phyloP scores from a whole-genome alignment of 2,113 vertebrate species.

The Probosciger aterrimus region DNA sequence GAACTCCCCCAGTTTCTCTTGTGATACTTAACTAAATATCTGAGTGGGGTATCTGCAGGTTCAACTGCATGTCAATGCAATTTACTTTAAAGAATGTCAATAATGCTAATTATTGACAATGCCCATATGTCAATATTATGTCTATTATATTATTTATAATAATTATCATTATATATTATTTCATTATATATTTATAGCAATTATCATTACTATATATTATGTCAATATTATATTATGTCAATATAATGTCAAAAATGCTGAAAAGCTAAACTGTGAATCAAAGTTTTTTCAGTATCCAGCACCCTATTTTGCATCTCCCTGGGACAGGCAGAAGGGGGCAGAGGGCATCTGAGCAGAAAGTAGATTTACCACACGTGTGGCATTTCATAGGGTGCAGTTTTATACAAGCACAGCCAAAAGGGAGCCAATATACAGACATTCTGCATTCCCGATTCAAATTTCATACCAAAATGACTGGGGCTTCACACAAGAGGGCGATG shows the following conservation, averaged over 20 bases:
- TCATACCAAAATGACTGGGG: neutral
- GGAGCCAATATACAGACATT: neutral
- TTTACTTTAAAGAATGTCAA: neutral
- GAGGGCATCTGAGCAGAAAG: neutral
- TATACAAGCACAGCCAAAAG: neutral
- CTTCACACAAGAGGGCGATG: slow-evolving; percentile 71
- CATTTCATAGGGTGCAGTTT: neutral
- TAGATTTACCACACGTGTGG: accelerated
- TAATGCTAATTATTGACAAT: neutral
- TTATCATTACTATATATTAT: neutral
- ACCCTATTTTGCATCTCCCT: neutral
- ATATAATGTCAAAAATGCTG: neutral
- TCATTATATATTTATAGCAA: neutral
- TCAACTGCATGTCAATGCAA: neutral
- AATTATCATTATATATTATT: neutral
- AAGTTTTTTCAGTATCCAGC: neutral
- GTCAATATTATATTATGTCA: neutral
- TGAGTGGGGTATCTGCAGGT: neutral
- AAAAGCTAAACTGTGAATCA: neutral
- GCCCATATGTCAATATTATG: neutral
- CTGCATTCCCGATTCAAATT: neutral
- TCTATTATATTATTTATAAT: neutral
- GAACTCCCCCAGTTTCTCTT: neutral
- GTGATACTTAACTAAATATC: neutral
- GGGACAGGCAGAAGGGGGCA: neutral